Base-by-base conservation (phyloP, 2,888 invertebrate species). In the Chydorus sphaericus region DNA sequence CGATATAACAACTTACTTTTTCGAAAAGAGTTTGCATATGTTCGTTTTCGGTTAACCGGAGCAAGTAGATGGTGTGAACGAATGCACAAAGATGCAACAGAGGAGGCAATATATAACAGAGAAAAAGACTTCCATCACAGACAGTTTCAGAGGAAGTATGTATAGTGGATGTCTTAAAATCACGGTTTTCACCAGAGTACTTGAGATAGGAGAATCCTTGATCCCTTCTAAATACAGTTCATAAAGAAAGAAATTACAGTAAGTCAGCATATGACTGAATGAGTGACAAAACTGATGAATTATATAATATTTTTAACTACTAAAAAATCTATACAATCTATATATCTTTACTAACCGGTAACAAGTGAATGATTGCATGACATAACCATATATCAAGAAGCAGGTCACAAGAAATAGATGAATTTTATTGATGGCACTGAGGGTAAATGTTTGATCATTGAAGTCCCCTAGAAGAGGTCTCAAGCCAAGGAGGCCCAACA, bases 21-120 rank as follows among this genome's bases (percentile, higher is more conserved):
- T 88, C 88, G 78, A 87, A 85, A 52, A 88, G 73, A 71, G 84
- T 83, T 63, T 85, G 85, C 54, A 88, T 68, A 64, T 87, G 86
- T 66, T 88, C 87, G 66, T 85, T 85, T 67, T 87, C 85, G 31
- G 81, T 79, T 61, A 81, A 76, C 63, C 86, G 75, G 67, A 85
- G 83, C 53, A 85, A 72, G 65, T 81, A 79, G 55, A 86, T 73
- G 0, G 85, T 81, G 61, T 85, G 81, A 16, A 84, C 63, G 65
- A 84, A 88, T 14, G 83, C 85, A 48, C 75, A 60, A 56, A 87
- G 75, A 69, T 87, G 85, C 29, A 88, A 69, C 53, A 77, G 62
- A 68, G 82, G 81, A 4, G 88, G 87, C 50, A 85, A 75, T 20
- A 85, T 72, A 65, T 84, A 86, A 31, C 80, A 82, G 63, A 85